Evolutionary conservation across 2,797 vertebrate genomes (phyloP).

Genomic region (Cynodonichthys magdalenae): DNA sequence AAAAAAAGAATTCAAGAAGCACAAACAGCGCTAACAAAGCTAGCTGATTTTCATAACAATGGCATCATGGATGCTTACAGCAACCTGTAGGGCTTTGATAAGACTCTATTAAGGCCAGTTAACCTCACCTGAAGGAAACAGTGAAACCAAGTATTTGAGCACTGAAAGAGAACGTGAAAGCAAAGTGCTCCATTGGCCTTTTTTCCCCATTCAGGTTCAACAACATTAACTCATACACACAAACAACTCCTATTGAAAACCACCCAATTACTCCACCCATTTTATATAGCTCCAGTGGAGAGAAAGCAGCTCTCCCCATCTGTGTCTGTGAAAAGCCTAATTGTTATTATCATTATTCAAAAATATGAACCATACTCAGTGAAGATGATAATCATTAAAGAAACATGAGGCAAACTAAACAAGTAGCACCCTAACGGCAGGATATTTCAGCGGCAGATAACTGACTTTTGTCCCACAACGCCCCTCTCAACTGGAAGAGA

Average conservation of each 20-base stretch:
- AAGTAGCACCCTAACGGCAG: constrained; percentile 79
- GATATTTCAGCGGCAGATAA: constrained; percentile 83
- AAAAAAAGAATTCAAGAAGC: constrained; percentile 66
- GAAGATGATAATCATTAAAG: constrained; percentile 90
- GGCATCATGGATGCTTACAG: constrained; percentile 80
- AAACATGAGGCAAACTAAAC: constrained; percentile 91
- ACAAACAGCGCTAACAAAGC: constrained; percentile 81
- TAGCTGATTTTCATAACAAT: constrained; percentile 86
- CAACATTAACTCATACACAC: constrained; percentile 31
- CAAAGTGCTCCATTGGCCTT: constrained; percentile 49
- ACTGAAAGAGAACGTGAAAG: constrained; percentile 50
- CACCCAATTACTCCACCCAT: constrained; percentile 78
- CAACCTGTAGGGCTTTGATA: constrained; percentile 85
- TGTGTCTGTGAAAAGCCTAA: constrained; percentile 80
- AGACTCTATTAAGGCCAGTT: constrained; percentile 82
- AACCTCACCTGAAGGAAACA: constrained; percentile 73
- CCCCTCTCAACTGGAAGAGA: constrained; percentile 64
- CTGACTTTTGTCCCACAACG: constrained; percentile 76
- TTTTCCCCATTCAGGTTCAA: constrained; percentile 71
- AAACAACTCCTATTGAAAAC: constrained; percentile 73
- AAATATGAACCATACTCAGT: constrained; percentile 78
- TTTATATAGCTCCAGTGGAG: constrained; percentile 76
- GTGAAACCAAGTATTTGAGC: constrained; percentile 59
- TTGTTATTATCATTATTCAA: constrained; percentile 85
- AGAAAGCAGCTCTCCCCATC: constrained; percentile 61